These are phyloP conservation scores for Aphelinus atriplicis DNA, from an alignment of 1,140 invertebrate genomes.

Conservation along the genomic window DNA sequence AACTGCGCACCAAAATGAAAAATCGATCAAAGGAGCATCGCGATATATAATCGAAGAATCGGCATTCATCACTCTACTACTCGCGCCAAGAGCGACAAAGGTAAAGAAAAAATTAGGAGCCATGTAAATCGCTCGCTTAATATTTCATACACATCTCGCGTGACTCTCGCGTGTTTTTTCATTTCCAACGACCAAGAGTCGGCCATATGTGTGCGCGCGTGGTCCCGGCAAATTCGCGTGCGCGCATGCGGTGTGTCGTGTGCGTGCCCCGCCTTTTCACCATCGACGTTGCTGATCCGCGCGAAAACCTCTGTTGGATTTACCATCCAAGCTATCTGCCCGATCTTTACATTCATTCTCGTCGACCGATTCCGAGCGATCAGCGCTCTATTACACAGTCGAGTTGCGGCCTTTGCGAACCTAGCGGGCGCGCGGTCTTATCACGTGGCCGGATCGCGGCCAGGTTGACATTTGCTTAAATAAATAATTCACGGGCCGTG, in stretches of 20 bases:
- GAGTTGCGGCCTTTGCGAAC: too few species aligned
- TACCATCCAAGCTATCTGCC: neutral
- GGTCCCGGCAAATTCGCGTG: neutral
- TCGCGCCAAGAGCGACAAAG: neutral
- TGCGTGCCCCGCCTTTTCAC: too few species aligned
- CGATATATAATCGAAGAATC: neutral
- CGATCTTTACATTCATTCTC: too few species aligned
- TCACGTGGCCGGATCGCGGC: too few species aligned
- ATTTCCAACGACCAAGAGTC: constrained; percentile 8
- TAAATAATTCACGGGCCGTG: too few species aligned
- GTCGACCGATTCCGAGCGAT: too few species aligned
- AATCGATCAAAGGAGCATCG: neutral
- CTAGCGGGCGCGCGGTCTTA: too few species aligned
- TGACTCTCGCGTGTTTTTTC: constrained; percentile 22
- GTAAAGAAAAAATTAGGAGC: neutral
- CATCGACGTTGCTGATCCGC: neutral
- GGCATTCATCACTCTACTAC: too few species aligned
- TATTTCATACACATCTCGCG: constrained; percentile 18
- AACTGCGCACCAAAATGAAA: too few species aligned
- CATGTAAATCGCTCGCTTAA: constrained; percentile 11
- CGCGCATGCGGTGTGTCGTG: too few species aligned
- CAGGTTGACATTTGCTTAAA: too few species aligned
- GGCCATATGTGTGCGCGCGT: neutral
- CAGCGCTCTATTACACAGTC: too few species aligned
- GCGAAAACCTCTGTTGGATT: neutral